Evolutionary conservation across 2,888 invertebrate species (phyloP).

Genomic region (Sesamia inferens): DNA sequence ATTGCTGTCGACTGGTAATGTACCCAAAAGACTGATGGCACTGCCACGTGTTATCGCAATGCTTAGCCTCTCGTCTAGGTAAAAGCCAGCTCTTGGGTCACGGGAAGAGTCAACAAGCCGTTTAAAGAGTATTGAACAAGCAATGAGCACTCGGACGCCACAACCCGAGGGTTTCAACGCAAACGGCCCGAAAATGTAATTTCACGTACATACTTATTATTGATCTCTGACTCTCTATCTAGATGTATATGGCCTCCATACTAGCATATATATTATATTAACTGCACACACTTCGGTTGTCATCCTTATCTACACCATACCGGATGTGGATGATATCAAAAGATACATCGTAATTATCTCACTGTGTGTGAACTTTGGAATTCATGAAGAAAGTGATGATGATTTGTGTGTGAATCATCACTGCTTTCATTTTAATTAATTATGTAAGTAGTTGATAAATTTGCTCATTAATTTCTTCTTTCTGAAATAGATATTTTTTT

Average conservation of each 20-base stretch:
- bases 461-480: neutral
- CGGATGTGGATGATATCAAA: slow-evolving; percentile 39
- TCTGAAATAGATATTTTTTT: neutral
- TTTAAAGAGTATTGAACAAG: too few relatives aligned
- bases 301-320: slow-evolving; percentile 30
- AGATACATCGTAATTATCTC: slow-evolving; percentile 10
- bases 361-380: slow-evolving; percentile 34
- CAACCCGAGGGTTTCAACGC: too few relatives aligned
- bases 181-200: too few relatives aligned
- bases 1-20: too few relatives aligned
- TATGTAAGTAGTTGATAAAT: slow-evolving; percentile 1
- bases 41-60: too few relatives aligned
- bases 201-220: slow-evolving; percentile 12
- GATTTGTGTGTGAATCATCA: slow-evolving; percentile 13
- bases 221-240: slow-evolving; percentile 7
- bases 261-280: slow-evolving; percentile 9
- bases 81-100: too few relatives aligned
- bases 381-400: slow-evolving; percentile 35
- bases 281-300: slow-evolving; percentile 11
- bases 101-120: too few relatives aligned
- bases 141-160: too few relatives aligned
- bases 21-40: too few relatives aligned
- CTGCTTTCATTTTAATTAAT: slow-evolving; percentile 6
- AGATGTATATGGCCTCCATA: neutral
- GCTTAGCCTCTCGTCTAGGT: too few relatives aligned